Evolutionary conservation across 2,113 vertebrate genomes (phyloP).

Genomic region (pig (Sus scrofa)): T2T-Sscrofa CM000812.6:288571501-288572000

Average conservation of each 20-base stretch:
- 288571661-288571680: background rate
- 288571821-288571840: background rate
- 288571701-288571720: background rate
- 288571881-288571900: rapidly evolving
- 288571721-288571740: background rate
- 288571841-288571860: background rate
- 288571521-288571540: conserved; percentile 22
- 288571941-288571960: background rate
- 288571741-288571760: background rate
- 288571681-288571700: no score
- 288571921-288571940: background rate
- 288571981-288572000: rapidly evolving
- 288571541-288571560: conserved; percentile 48
- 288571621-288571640: background rate
- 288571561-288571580: background rate
- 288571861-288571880: rapidly evolving
- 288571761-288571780: background rate
- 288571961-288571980: background rate
- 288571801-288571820: background rate
- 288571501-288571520: background rate
- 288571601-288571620: rapidly evolving
- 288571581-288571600: background rate
- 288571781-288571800: background rate
- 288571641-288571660: background rate
- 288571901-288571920: background rate